Conservation (phyloP, 53 echinoderm and acorn worm genomes). For the Hippasteria phrygiana region DNA sequence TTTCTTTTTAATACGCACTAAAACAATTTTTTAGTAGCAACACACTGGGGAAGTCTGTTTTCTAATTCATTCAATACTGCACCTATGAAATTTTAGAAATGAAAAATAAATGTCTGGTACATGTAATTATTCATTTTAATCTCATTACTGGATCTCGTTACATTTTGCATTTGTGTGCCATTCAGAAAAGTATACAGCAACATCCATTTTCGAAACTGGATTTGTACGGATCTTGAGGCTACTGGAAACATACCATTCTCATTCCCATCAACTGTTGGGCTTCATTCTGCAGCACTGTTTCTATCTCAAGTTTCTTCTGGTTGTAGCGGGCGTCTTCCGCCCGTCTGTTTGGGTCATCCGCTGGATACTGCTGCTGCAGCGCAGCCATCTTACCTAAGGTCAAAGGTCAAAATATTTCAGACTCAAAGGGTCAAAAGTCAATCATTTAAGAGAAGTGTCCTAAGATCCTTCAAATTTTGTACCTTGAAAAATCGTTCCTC, state of each 20-base stretch:
- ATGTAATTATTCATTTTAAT: too few relatives aligned
- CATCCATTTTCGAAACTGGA: not conserved
- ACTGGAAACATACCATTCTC: constrained; percentile 83
- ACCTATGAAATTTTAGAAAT: too few relatives aligned
- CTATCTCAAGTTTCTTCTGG: constrained; percentile 82
- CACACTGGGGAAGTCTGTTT: too few relatives aligned
- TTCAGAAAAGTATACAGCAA: not conserved
- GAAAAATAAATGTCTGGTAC: too few relatives aligned
- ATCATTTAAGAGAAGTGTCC: too few relatives aligned
- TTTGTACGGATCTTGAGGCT: not conserved
- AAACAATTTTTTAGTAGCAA: too few relatives aligned
- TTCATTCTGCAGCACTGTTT: constrained; percentile 79
- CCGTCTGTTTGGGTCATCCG: constrained; percentile 64
- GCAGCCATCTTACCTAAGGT: not conserved
- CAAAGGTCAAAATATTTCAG: not conserved
- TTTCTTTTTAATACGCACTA: too few relatives aligned
- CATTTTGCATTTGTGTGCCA: not conserved
- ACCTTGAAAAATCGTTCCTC: too few relatives aligned
- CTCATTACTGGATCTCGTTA: too few relatives aligned
- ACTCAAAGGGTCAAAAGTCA: too few relatives aligned
- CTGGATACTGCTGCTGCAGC: constrained; percentile 7
- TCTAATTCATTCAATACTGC: too few relatives aligned
- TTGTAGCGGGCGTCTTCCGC: constrained; percentile 72
- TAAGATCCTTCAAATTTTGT: too few relatives aligned
- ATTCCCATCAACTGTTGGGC: constrained; percentile 86